A percentile compares a stretch with the other conserved stretches of the same genome.
These are phyloP conservation scores for Bombylius discolor DNA, from an alignment of 2,888 invertebrate species.

Conservation along the genomic window DNA sequence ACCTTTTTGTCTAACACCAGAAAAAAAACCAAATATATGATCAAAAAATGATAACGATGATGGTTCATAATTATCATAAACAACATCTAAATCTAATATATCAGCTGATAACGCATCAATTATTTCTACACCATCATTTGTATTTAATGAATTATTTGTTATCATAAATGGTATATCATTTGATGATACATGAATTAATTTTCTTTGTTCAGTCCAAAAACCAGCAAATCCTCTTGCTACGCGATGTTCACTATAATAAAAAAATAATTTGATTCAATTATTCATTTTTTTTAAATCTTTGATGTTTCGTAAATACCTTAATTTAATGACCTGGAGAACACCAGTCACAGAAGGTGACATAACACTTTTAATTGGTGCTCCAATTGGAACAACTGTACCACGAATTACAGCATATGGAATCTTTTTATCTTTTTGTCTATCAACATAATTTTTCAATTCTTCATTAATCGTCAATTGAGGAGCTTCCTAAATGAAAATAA, in stretches of 20 bases:
- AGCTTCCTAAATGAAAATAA: slow-evolving; percentile 42
- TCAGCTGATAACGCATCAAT: slow-evolving; percentile 63
- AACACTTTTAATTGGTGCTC: slow-evolving; percentile 59
- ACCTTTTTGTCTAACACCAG: slow-evolving; percentile 69
- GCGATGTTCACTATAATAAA: slow-evolving; percentile 54
- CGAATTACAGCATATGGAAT: slow-evolving; percentile 63
- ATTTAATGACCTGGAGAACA: slow-evolving; percentile 64
- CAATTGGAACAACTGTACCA: slow-evolving; percentile 62
- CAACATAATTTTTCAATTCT: slow-evolving; percentile 48
- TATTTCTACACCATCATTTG: slow-evolving; percentile 53
- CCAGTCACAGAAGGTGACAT: slow-evolving; percentile 61
- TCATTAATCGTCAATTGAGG: slow-evolving; percentile 55
- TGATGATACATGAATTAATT: slow-evolving; percentile 62
- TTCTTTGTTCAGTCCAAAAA: slow-evolving; percentile 73
- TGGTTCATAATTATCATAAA: slow-evolving; percentile 72
- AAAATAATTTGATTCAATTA: neutral
- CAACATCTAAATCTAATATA: slow-evolving; percentile 59
- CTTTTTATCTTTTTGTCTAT: slow-evolving; percentile 47
- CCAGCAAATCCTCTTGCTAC: slow-evolving; percentile 72
- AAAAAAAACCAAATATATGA: slow-evolving; percentile 73
- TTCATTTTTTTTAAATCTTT: neutral
- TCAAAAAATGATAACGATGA: slow-evolving; percentile 62
- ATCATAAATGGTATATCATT: slow-evolving; percentile 72
- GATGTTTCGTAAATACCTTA: slow-evolving; percentile 27
- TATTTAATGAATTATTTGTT: slow-evolving; percentile 48